phyloP scores from a whole-genome alignment of 92 coral and sea anemone genomes.

The Nematostella vectensis region DNA sequence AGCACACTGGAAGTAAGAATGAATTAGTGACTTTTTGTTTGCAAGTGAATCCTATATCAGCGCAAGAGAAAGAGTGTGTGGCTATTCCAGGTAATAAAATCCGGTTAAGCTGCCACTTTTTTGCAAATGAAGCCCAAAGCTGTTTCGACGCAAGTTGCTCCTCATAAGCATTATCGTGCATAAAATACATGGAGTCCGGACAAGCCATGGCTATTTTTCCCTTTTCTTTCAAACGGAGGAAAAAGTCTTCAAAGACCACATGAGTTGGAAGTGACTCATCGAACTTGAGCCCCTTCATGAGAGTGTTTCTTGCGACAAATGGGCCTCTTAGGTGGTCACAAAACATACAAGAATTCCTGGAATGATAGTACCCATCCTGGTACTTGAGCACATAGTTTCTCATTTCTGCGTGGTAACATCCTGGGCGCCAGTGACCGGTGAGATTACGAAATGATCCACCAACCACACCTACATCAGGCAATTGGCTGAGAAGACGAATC shows the following conservation, averaged over 20 bases:
- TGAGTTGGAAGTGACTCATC: slow-evolving; percentile 27
- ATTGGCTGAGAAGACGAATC: slow-evolving; percentile 37
- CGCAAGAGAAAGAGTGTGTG: slow-evolving; percentile 36
- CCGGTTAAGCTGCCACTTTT: slow-evolving; percentile 44
- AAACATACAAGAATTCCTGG: slow-evolving; percentile 28
- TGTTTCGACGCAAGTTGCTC: slow-evolving; percentile 4
- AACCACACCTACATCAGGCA: slow-evolving; percentile 41
- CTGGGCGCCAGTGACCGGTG: slow-evolving; percentile 50
- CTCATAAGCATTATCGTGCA: slow-evolving; percentile 15
- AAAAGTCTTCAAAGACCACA: slow-evolving; percentile 28
- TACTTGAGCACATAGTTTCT: slow-evolving; percentile 36
- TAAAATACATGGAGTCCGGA: slow-evolving; percentile 58
- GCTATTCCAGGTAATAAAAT: slow-evolving; percentile 23
- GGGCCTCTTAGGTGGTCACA: slow-evolving; percentile 44
- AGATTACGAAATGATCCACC: slow-evolving; percentile 40
- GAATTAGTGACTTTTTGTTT: not conserved
- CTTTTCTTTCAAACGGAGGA: slow-evolving; percentile 4
- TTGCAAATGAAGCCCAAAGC: slow-evolving; percentile 34
- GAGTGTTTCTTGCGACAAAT: slow-evolving; percentile 26
- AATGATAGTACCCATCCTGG: slow-evolving; percentile 40
- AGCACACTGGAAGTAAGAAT: slow-evolving; percentile 36
- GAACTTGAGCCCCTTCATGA: slow-evolving; percentile 8
- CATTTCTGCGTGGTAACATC: slow-evolving; percentile 34
- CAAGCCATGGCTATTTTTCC: slow-evolving; percentile 26
- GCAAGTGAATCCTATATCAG: slow-evolving; percentile 30